A percentile compares a stretch with the other conserved stretches of the same genome.
phyloP scores from a whole-genome alignment of 2,888 invertebrate genomes.

The Serrognathus titanus region DNA sequence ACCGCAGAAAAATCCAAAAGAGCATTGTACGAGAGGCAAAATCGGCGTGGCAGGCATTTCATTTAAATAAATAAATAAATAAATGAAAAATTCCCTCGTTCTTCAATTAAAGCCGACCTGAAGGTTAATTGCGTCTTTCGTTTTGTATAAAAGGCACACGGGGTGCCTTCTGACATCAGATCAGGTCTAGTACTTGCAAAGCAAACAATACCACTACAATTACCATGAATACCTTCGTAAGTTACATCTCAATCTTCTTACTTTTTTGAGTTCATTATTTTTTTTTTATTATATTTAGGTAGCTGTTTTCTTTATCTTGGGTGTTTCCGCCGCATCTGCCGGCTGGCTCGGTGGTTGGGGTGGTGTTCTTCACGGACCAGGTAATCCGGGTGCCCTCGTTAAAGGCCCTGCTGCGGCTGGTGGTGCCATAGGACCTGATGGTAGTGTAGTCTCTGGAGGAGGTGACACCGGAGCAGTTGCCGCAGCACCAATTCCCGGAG shows the following conservation, averaged over 20 bases:
- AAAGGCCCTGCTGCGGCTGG: constrained; percentile 11
- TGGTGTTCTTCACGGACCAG: constrained; percentile 14
- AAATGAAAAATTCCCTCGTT: constrained; percentile 14
- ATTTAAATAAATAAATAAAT: constrained; percentile 21
- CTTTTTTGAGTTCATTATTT: background rate
- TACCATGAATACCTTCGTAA: constrained; percentile 14
- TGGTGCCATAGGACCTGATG: constrained; percentile 41
- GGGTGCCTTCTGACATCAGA: constrained; percentile 11
- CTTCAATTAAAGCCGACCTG: constrained; percentile 9
- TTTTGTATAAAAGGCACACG: constrained; percentile 13
- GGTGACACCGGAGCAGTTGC: constrained; percentile 46
- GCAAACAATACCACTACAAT: constrained; percentile 2
- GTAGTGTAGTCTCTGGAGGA: constrained; percentile 49
- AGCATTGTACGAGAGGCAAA: background rate
- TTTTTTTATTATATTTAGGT: constrained; percentile 5
- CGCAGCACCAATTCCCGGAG: constrained; percentile 41
- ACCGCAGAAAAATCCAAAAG: no score
- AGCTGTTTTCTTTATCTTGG: constrained; percentile 11
- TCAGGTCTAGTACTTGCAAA: constrained; percentile 4
- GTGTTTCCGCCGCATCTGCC: constrained; percentile 13
- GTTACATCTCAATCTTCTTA: background rate
- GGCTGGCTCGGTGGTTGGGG: constrained; percentile 10
- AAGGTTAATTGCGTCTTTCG: constrained; percentile 13
- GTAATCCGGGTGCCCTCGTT: constrained; percentile 12
- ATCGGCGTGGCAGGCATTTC: constrained; percentile 15